phyloP scores from a whole-genome alignment of 2,113 vertebrate species.

The Heliornis fulica region DNA sequence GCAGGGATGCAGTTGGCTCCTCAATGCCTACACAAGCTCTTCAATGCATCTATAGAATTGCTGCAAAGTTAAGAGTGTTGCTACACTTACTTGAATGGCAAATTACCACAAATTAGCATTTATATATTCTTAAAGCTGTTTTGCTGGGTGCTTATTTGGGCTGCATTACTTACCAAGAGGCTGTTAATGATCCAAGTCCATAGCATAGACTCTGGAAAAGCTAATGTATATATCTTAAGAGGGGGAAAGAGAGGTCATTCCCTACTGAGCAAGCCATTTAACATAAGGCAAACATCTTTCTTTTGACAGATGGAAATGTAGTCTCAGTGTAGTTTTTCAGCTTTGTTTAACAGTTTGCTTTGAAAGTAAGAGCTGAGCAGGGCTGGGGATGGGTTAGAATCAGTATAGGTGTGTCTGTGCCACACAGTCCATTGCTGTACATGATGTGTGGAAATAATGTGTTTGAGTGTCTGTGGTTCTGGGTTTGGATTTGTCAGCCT shows the following conservation, averaged over 20 bases:
- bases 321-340: background rate
- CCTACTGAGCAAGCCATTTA: background rate
- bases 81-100: background rate
- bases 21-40: background rate
- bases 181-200: background rate
- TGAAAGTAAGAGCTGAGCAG: background rate
- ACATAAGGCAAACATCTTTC: background rate
- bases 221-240: fast-evolving
- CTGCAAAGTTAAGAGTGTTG: background rate
- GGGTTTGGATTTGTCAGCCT: background rate
- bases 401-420: background rate
- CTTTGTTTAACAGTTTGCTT: background rate
- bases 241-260: background rate
- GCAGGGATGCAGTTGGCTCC: background rate
- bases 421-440: fast-evolving
- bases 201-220: background rate
- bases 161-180: background rate
- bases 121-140: background rate
- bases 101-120: background rate
- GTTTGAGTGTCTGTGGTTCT: background rate
- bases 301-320: background rate
- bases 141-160: background rate
- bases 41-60: background rate
- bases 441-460: background rate
- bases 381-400: background rate